Evolutionary conservation across 2,797 vertebrate species (phyloP).

Genomic region (Sebastes oblongus): DNA sequence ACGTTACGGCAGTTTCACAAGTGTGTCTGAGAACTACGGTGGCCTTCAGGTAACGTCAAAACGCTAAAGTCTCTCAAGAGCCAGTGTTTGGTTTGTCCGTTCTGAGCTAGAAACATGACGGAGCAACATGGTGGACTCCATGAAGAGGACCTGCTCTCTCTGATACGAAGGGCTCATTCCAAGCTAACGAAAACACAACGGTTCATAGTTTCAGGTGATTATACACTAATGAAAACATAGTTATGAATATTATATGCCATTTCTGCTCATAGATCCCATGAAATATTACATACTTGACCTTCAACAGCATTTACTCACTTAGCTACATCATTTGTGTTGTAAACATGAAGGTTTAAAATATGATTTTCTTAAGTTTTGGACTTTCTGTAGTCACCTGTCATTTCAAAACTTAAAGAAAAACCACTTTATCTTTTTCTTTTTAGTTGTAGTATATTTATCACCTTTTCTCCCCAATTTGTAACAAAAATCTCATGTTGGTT

Average conservation of each 20-base stretch:
- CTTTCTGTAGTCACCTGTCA: background rate
- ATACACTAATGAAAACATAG: background rate
- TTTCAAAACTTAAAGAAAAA: background rate
- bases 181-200: background rate
- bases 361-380: background rate
- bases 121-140: background rate
- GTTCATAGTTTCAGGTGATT: background rate
- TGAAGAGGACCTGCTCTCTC: background rate
- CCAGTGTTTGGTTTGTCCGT: background rate
- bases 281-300: background rate
- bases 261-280: background rate
- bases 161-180: background rate
- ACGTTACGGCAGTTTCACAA: too few relatives aligned
- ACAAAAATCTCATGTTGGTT: background rate
- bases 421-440: background rate
- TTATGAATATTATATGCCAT: background rate
- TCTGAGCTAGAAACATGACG: background rate
- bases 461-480: background rate
- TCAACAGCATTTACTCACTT: background rate
- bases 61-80: fast-evolving
- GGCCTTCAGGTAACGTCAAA: fast-evolving
- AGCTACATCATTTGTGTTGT: background rate
- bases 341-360: background rate
- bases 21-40: too few relatives aligned
- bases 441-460: background rate